Conservation (phyloP, 2,113 vertebrate genomes). For the Forbesichthys papilliferus region DNA sequence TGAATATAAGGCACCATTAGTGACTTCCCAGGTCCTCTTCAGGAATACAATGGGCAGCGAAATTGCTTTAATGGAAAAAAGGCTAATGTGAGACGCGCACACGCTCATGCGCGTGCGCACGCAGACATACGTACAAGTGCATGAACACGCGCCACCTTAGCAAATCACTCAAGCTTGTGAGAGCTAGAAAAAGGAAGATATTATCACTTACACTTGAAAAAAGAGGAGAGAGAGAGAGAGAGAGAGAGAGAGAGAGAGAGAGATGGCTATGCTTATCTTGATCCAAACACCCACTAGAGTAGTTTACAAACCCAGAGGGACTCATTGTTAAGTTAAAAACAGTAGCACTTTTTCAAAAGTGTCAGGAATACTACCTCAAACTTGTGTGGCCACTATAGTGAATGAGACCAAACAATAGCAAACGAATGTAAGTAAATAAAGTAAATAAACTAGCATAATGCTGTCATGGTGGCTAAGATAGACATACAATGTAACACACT, state of each 20-base stretch:
- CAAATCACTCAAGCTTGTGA: conserved; percentile 74
- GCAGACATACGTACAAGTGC: conserved; percentile 24
- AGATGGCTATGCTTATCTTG: conserved; percentile 56
- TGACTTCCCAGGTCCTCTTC: conserved; percentile 83
- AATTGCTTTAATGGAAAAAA: conserved; percentile 83
- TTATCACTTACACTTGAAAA: conserved; percentile 77
- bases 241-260: conserved; percentile 50
- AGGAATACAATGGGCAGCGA: conserved; percentile 80
- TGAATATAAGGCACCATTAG: conserved; percentile 80
- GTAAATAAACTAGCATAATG: conserved; percentile 2
- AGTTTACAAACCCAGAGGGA: conserved; percentile 64
- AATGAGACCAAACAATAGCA: no score
- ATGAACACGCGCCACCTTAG: conserved; percentile 58
- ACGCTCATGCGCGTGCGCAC: conserved; percentile 17
- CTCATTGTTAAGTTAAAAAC: conserved; percentile 34
- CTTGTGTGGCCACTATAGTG: no score
- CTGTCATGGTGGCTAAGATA: no score
- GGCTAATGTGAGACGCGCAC: conserved; percentile 72
- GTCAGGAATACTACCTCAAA: no score
- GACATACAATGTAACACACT: conserved; percentile 23
- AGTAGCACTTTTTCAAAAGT: not conserved
- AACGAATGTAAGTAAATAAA: no score
- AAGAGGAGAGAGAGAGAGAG: conserved; percentile 52
- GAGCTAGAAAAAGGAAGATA: conserved; percentile 74
- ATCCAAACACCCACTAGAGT: conserved; percentile 67